A percentile compares a stretch with the other conserved stretches of the same genome.
phyloP scores from a whole-genome alignment of 2,888 invertebrate genomes.

The Orthonychiurus folsomi region DNA sequence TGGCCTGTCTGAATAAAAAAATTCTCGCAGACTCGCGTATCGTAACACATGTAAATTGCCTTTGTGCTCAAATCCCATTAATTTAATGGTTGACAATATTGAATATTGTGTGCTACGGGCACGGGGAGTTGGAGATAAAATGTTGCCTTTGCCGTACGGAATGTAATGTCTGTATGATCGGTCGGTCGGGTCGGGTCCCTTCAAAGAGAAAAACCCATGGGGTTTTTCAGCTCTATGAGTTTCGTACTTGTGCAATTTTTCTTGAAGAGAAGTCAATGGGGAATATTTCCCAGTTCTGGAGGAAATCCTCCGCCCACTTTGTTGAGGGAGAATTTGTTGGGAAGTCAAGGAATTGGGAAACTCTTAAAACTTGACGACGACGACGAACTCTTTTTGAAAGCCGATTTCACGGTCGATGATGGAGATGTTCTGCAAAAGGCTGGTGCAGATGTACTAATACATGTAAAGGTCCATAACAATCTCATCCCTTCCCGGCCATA shows the following conservation, averaged over 20 bases:
- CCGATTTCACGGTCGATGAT: slow-evolving; percentile 39
- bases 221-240: neutral
- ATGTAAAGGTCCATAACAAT: neutral
- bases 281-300: neutral
- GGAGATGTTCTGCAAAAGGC: slow-evolving; percentile 17
- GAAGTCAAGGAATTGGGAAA: neutral
- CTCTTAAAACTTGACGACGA: neutral
- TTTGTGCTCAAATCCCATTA: neutral
- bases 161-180: neutral
- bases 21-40: no score
- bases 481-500: neutral
- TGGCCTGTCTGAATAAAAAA: no score
- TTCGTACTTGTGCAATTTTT: slow-evolving; percentile 2
- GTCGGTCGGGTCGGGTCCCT: no score
- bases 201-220: no score
- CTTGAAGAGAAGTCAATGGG: neutral
- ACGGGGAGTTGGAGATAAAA: no score
- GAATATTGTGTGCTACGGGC: no score
- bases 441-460: neutral
- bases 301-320: no score
- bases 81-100: neutral
- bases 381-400: slow-evolving; percentile 28
- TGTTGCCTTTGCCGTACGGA: neutral
- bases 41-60: no score
- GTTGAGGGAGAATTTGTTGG: neutral